phyloP scores from a whole-genome alignment of 2,888 invertebrate genomes.

The Cheilosia urbana region DNA sequence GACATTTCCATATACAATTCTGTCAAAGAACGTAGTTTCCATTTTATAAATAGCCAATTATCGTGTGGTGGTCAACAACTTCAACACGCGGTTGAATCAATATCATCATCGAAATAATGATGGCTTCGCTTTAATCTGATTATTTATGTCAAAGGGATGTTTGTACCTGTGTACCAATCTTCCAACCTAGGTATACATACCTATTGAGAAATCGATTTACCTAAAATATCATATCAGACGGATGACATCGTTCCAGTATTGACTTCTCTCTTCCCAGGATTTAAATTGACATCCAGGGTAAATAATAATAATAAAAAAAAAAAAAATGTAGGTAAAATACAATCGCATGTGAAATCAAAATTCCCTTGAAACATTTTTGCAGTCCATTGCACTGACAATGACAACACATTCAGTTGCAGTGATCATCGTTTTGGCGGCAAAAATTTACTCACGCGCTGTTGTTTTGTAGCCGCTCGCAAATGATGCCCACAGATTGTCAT shows the following conservation, averaged over 20 bases:
- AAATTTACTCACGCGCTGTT: conserved; percentile 41
- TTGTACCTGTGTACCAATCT: no score
- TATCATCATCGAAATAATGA: no score
- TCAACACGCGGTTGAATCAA: no score
- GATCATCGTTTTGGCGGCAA: conserved; percentile 68
- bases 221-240: no score
- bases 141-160: no score
- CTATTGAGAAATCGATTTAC: no score
- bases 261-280: background rate
- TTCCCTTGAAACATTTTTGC: conserved; percentile 32
- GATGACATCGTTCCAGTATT: background rate
- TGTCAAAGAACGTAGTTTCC: no score
- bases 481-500: background rate
- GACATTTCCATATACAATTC: no score
- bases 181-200: no score
- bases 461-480: background rate
- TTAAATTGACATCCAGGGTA: background rate
- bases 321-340: background rate
- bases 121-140: no score
- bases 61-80: no score
- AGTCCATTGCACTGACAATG: conserved; percentile 33
- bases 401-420: conserved; percentile 24
- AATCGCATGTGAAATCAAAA: conserved; percentile 11
- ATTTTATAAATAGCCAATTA: no score
- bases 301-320: background rate